Evolutionary conservation across 1,140 invertebrate genomes (phyloP).

Genomic region (Agraylea sexmaculata): DNA sequence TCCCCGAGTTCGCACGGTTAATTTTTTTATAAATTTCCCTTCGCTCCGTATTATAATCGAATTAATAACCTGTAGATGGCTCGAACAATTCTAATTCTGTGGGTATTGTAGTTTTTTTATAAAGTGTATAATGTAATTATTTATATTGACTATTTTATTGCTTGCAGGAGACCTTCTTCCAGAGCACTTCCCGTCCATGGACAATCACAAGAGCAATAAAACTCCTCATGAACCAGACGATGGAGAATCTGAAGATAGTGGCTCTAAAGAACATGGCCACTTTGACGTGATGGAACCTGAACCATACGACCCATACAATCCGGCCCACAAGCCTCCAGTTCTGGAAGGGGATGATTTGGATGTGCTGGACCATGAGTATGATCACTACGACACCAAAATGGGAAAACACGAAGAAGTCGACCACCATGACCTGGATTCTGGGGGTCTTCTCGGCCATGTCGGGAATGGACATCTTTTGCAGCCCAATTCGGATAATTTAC

Average conservation of each 20-base stretch:
- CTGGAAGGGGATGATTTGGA: slow-evolving; percentile 23
- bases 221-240: slow-evolving; percentile 24
- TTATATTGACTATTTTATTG: slow-evolving; percentile 12
- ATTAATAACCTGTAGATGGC: neutral
- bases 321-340: slow-evolving; percentile 33
- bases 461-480: slow-evolving; percentile 39
- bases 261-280: slow-evolving; percentile 27
- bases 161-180: slow-evolving; percentile 26
- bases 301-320: slow-evolving; percentile 39
- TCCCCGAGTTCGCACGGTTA: neutral
- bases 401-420: slow-evolving; percentile 29
- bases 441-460: slow-evolving; percentile 28
- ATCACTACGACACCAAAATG: slow-evolving; percentile 28
- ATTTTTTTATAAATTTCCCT: neutral
- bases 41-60: neutral
- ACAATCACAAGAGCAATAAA: slow-evolving; percentile 30
- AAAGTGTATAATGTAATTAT: neutral
- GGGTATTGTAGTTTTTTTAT: neutral
- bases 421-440: slow-evolving; percentile 24
- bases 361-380: slow-evolving; percentile 35
- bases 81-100: no score
- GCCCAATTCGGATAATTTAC: slow-evolving; percentile 48
- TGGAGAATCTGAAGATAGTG: slow-evolving; percentile 7
- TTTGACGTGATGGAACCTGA: slow-evolving; percentile 31
- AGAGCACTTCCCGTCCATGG: slow-evolving; percentile 17